Percentiles rank a stretch among this genome's conserved stretches.
Conservation (phyloP, 2,113 vertebrate species). For the Pontoporia blainvillei region DNA sequence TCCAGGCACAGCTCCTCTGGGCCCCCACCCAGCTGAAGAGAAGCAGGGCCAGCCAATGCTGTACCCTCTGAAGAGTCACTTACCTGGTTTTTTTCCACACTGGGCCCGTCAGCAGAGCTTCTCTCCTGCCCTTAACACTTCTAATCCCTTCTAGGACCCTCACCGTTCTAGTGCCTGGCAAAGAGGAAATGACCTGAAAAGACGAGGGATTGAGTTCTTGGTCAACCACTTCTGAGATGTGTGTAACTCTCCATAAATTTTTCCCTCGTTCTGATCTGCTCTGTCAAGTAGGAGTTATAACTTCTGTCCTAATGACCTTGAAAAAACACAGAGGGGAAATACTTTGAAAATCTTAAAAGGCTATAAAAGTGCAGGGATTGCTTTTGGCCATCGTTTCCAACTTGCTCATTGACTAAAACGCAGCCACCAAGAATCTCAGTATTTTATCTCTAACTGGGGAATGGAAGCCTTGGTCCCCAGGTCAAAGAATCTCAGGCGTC, state of each 20-base stretch:
- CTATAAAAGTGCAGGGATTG: background rate
- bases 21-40: constrained; percentile 35
- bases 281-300: background rate
- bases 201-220: background rate
- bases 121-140: background rate
- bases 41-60: background rate
- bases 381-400: background rate
- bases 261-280: background rate
- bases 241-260: background rate
- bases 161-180: background rate
- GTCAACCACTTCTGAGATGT: background rate
- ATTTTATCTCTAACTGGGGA: background rate
- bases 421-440: background rate
- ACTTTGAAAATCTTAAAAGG: background rate
- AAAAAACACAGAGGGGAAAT: background rate
- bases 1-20: constrained; percentile 16
- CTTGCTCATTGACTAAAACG: background rate
- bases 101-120: background rate
- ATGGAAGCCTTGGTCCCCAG: background rate
- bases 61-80: background rate
- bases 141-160: background rate
- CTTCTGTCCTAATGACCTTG: background rate
- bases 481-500: background rate
- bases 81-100: background rate
- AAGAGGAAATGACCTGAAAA: background rate